Evolutionary conservation across 2,797 vertebrate genomes (phyloP), one percentile per base, ranked within the genome.

Genomic region (Smutsia temminckii): DNA sequence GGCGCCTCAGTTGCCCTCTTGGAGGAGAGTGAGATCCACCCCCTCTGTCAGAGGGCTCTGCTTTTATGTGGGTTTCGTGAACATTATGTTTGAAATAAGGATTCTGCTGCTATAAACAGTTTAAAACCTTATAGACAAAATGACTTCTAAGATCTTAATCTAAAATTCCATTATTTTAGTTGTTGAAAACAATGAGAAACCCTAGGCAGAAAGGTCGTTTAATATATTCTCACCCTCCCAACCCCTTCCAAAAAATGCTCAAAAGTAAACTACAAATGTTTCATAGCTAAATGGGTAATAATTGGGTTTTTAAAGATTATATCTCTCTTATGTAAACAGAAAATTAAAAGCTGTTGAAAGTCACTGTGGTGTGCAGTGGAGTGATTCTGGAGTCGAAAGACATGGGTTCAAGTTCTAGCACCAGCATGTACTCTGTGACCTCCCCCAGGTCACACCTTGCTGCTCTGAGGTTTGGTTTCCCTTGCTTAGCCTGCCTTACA

Each of bases 101-200:
- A 79, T 53, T 57, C 32, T 77, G 18, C 8, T 78, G 37, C 86
- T 80, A 8, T 10, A 85, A 72, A 91, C 32, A 49, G 57, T 90
- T 92, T 95, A 27, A 85, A 90, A 92, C 13, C n/a, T 61, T 63
- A 63, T 85, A 23, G 25, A 78, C 42, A 64, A 69, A 91, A 85
- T 77, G 34, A 85, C 81, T 64, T 95, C 71, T 79, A 89, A 89
- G 29, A 40, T 89, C 53, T 80, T 81, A 25, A 37, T 57, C 32
- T 75, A 91, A 90, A 85, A 84, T 42, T 25, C 23, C 34, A 40
- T 66, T 27, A 53, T 75, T 92, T 93, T 53, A 46, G 32, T 87
- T 71, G 55, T 42, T 69, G 10, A 75, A 69, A 88, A 49, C 68
- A 86, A 61, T 63, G 69, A 95, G 64, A 93, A 95, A 74, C 7